A percentile compares a stretch with the other conserved stretches of the same genome.
Conservation (phyloP, 2,113 vertebrate genomes). For the Cottus gobio region DNA sequence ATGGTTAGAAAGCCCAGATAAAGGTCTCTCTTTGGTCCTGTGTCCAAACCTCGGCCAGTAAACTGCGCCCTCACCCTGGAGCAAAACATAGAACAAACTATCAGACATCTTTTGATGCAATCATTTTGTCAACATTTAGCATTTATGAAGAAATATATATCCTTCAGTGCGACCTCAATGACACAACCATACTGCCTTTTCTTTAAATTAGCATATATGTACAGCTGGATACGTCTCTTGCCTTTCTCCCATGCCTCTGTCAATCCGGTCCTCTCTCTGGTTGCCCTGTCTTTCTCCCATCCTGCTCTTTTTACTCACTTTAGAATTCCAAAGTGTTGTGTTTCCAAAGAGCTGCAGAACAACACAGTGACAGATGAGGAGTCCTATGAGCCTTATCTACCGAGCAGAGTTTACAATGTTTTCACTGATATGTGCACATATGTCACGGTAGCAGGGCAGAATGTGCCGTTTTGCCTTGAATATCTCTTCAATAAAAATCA, state of each 20-base stretch:
- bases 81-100: not conserved
- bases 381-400: conserved; percentile 27
- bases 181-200: too few species aligned
- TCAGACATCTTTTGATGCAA: not conserved
- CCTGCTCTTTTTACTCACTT: not conserved
- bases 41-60: not conserved
- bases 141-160: not conserved
- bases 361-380: not conserved
- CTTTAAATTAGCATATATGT: too few species aligned
- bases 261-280: not conserved
- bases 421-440: conserved; percentile 20
- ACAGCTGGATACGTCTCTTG: not conserved
- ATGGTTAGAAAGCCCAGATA: conserved; percentile 37
- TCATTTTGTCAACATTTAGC: not conserved
- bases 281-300: conserved; percentile 1
- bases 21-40: not conserved
- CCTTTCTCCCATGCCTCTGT: not conserved
- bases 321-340: not conserved
- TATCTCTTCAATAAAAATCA: not conserved
- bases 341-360: not conserved
- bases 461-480: not conserved
- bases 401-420: conserved; percentile 35
- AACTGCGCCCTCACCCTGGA: not conserved
- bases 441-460: not conserved
- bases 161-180: too few species aligned